Percentiles rank a stretch among this genome's conserved stretches.
These are phyloP conservation scores for Ischnura elegans DNA, from an alignment of 2,888 invertebrate species.

Conservation along the genomic window DNA sequence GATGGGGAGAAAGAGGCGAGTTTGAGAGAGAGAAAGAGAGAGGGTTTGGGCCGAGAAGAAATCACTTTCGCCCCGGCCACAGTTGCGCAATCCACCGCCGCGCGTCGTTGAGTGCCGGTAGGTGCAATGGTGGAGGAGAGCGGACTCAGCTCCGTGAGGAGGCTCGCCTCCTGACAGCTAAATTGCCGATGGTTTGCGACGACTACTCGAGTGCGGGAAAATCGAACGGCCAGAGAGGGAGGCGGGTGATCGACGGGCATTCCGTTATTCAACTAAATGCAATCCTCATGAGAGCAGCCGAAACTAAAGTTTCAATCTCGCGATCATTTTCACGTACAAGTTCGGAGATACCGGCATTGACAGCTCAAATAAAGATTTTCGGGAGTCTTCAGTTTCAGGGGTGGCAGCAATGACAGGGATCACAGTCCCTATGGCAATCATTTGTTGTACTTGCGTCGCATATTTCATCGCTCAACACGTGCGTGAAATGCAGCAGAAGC, in stretches of 20 bases:
- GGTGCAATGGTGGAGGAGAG: neutral
- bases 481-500: too few relatives aligned
- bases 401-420: too few relatives aligned
- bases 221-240: neutral
- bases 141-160: neutral
- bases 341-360: too few relatives aligned
- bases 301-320: too few relatives aligned
- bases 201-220: neutral
- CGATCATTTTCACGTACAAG: too few relatives aligned
- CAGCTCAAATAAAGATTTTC: too few relatives aligned
- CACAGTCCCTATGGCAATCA: too few relatives aligned
- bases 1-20: neutral
- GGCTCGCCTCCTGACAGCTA: slow-evolving; percentile 7
- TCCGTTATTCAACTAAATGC: neutral
- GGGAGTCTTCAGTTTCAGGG: too few relatives aligned
- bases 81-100: neutral
- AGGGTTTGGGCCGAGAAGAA: neutral
- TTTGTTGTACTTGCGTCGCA: too few relatives aligned
- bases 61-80: neutral
- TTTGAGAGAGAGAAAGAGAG: neutral
- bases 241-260: neutral
- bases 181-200: neutral
- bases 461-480: too few relatives aligned
- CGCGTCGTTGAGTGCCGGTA: neutral
- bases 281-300: neutral